These are phyloP conservation scores for Mastomys natalensis DNA, from an alignment of 2,113 vertebrate species.

Conservation along the genomic window DNA sequence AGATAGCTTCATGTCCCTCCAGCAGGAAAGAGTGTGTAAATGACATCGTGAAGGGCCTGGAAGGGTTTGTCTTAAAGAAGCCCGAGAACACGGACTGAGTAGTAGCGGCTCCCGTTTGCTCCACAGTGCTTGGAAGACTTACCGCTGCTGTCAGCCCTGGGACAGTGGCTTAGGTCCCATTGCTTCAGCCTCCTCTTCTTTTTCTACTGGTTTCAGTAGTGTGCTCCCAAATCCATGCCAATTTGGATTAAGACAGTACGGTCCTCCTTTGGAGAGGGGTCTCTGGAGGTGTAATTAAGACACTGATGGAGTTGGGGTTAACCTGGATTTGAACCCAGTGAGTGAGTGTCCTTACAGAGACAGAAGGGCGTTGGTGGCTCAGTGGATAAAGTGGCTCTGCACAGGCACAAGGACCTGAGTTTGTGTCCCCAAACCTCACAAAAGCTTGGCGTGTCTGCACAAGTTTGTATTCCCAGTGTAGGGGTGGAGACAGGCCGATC, in stretches of 20 bases:
- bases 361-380: not conserved
- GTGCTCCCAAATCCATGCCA: no score
- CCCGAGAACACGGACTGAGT: no score
- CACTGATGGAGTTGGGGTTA: not conserved
- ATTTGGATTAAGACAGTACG: not conserved
- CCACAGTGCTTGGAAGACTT: not conserved
- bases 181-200: not conserved
- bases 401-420: not conserved
- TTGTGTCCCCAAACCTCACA: not conserved
- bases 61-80: not conserved
- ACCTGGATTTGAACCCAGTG: not conserved
- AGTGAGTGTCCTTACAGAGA: not conserved
- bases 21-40: not conserved
- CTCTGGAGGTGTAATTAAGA: not conserved
- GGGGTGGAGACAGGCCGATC: no score
- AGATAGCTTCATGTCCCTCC: fast-evolving
- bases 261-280: not conserved
- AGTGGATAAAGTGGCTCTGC: no score
- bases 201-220: not conserved
- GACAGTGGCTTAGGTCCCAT: not conserved
- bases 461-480: not conserved
- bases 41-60: not conserved
- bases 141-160: not conserved
- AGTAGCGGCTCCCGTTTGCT: no score
- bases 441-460: not conserved